Evolutionary conservation across 1,140 invertebrate species (phyloP).

Genomic region (Plectus sambesii): DNA sequence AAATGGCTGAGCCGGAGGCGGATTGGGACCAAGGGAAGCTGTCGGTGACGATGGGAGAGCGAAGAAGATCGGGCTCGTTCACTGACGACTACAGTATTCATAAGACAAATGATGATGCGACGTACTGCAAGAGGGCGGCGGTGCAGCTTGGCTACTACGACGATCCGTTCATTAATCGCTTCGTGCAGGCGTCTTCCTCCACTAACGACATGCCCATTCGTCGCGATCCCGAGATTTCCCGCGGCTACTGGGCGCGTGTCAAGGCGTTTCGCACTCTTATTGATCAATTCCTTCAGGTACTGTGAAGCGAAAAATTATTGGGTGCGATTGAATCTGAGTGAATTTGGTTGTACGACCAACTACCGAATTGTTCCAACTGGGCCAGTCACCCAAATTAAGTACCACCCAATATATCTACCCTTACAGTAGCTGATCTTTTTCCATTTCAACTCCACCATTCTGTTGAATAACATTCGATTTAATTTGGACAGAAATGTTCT

Average conservation of each 20-base stretch:
- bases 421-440: too few species aligned
- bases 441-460: too few species aligned
- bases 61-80: conserved; percentile 36
- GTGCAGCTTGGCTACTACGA: conserved; percentile 85
- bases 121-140: conserved; percentile 79
- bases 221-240: conserved; percentile 74
- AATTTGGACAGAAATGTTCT: too few species aligned
- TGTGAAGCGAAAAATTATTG: too few species aligned
- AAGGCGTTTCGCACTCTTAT: conserved; percentile 58
- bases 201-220: conserved; percentile 49
- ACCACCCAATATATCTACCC: too few species aligned
- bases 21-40: conserved; percentile 14
- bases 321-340: too few species aligned
- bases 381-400: too few species aligned
- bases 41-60: conserved; percentile 17
- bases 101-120: conserved; percentile 89
- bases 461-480: too few species aligned
- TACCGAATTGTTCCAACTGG: too few species aligned
- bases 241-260: conserved; percentile 87
- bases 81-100: conserved; percentile 44
- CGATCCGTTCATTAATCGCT: conserved; percentile 75
- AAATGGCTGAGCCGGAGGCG: conserved; percentile 23
- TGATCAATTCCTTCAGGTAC: conserved; percentile 47
- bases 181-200: conserved; percentile 60
- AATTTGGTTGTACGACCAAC: too few species aligned